Conservation (phyloP, 2,113 vertebrate genomes). For the Eretmochelys imbricata region DNA sequence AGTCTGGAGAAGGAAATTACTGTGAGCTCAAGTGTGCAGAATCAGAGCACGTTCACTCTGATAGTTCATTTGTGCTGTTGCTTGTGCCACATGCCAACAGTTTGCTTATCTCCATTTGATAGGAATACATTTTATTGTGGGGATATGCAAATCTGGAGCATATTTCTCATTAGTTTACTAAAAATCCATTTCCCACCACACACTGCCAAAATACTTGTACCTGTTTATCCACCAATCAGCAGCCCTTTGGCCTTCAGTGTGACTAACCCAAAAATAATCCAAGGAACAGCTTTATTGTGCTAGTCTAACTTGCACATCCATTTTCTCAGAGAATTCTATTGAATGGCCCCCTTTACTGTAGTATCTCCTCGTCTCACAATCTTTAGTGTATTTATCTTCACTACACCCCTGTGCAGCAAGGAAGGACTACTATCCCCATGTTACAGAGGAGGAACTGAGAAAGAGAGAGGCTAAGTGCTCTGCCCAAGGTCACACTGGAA, state of each 20-base stretch:
- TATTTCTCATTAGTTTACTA: neutral
- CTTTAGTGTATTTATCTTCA: neutral
- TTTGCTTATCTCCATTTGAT: neutral
- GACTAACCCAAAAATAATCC: neutral
- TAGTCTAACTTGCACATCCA: neutral
- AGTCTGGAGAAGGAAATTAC: neutral
- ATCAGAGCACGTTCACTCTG: neutral
- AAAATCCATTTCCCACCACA: neutral
- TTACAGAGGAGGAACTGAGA: neutral
- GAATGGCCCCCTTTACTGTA: neutral
- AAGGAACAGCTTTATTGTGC: neutral
- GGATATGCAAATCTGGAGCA: fast-evolving
- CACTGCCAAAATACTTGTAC: neutral
- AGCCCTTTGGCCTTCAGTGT: neutral
- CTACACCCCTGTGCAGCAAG: fast-evolving
- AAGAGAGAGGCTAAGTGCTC: fast-evolving
- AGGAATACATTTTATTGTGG: neutral
- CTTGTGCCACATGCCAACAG: neutral
- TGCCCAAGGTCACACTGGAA: neutral
- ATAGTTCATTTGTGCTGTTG: neutral
- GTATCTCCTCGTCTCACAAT: neutral
- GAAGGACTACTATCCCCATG: neutral
- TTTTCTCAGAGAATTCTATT: neutral
- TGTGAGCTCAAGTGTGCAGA: neutral
- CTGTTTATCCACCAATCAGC: neutral